Evolutionary conservation across 2,888 invertebrate genomes (phyloP), one percentile per base, ranked within the genome.

Genomic region (Anodontia alba): DNA sequence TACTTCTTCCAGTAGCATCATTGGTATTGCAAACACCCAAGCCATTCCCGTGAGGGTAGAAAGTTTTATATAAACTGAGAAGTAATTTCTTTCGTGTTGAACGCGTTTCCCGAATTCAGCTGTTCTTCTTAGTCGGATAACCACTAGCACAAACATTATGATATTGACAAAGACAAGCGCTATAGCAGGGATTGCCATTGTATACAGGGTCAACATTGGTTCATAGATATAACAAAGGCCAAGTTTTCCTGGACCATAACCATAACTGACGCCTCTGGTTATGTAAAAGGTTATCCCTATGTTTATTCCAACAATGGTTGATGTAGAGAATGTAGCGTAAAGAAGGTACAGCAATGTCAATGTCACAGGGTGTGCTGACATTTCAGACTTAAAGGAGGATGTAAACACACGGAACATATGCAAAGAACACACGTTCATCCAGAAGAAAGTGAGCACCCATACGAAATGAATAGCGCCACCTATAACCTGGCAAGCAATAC

Each of bases 381-480:
- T 7, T n/a, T 10, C 12, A 8, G 33, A 8, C 7, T 36, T 67
- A 17, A 7, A 26, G 33, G 38, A 20, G 17, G 29, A 26, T 23
- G 33, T 68, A 62, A 88, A 87, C 12, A 87, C 83, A 2, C 84
- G 71, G 73, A 73, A 83, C 88, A 89, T 88, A 62, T 88, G 88
- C 46, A 81, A 85, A 43, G 84, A 83, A 72, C 87, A 88, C 17
- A 85, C 73, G 36, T 81, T 82, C 83, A 86, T 86, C 80, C 88
- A 88, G n/a, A 83, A 75, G 31, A 86, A 73, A 1, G 76, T 62
- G 1, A 82, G 38, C 71, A 90, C 54, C 88, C 88, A 89, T 43
- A 81, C 72, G 62, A 81, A 86, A 71, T 90, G 90, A 17, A 84
- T 67, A 1, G 78, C 12, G n/a, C 87, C 75, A 12, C 87, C 88